phyloP scores from a whole-genome alignment of 2,797 vertebrate genomes.

The Pangasius macronema region DNA sequence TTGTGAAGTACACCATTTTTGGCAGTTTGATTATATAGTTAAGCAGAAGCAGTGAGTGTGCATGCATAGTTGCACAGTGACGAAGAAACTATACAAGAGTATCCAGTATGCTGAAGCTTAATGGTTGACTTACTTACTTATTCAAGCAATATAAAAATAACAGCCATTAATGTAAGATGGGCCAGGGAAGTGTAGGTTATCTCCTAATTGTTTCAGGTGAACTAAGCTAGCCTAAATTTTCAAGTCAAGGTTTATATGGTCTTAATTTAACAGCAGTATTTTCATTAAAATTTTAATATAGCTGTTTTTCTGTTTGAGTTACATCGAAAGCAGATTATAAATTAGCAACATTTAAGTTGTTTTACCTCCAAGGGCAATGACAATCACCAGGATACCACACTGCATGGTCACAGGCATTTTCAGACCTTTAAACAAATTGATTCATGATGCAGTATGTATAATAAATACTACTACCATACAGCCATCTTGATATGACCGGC shows the following conservation, averaged over 20 bases:
- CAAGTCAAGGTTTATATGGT: background rate
- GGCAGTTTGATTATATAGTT: background rate
- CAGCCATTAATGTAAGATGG: background rate
- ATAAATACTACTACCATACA: too few relatives aligned
- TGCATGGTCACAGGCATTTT: too few relatives aligned
- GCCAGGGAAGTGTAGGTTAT: background rate
- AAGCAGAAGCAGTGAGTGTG: background rate
- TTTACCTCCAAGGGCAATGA: background rate
- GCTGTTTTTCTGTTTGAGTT: background rate
- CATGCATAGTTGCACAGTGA: background rate
- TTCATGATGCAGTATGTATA: too few relatives aligned
- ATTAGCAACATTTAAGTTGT: too few relatives aligned
- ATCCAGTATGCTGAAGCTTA: background rate
- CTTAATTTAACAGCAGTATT: background rate
- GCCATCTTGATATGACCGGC: too few relatives aligned
- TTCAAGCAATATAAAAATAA: background rate
- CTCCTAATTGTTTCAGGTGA: too few relatives aligned
- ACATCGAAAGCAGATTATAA: background rate
- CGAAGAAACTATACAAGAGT: background rate
- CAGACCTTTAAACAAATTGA: too few relatives aligned
- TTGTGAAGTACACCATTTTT: too few relatives aligned
- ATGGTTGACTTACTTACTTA: background rate
- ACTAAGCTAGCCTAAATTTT: background rate
- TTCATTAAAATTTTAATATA: background rate
- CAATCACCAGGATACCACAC: too few relatives aligned